phyloP scores from a whole-genome alignment of 1,140 invertebrate species.

The Phortica variegata region DNA sequence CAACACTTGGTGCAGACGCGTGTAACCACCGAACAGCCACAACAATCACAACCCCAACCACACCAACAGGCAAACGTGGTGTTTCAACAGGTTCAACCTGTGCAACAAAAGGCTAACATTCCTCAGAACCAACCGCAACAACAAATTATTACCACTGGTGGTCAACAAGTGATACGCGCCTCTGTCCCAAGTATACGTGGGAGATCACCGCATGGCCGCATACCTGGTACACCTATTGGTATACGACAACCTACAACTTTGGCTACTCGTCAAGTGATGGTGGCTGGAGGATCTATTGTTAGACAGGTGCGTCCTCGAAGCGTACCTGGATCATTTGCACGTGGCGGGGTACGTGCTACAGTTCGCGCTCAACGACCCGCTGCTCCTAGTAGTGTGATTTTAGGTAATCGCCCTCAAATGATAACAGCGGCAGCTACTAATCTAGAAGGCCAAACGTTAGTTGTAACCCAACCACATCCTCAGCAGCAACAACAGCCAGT shows the following conservation, averaged over 20 bases:
- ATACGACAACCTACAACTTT: too few species aligned
- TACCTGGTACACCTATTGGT: too few species aligned
- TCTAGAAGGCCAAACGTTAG: constrained; percentile 33
- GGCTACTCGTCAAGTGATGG: constrained; percentile 19
- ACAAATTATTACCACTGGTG: constrained; percentile 15
- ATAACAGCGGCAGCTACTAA: constrained; percentile 9
- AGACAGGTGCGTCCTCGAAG: constrained; percentile 29
- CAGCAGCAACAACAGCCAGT: too few species aligned
- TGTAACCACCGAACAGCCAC: constrained; percentile 16
- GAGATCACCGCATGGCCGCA: too few species aligned
- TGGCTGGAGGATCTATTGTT: constrained; percentile 18
- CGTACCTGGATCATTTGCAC: too few species aligned
- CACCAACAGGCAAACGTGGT: constrained; percentile 38
- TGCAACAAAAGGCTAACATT: constrained; percentile 23
- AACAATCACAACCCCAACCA: constrained; percentile 2
- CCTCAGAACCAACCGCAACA: not conserved
- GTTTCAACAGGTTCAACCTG: constrained; percentile 37
- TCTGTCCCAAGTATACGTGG: constrained; percentile 32
- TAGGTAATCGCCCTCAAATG: not conserved
- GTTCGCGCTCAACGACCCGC: constrained; percentile 18
- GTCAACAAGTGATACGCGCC: constrained; percentile 28
- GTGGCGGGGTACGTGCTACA: constrained; percentile 33
- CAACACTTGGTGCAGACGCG: constrained; percentile 38
- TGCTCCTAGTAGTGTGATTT: constrained; percentile 22
- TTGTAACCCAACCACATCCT: constrained; percentile 15